Evolutionary conservation across 2,797 vertebrate genomes (phyloP), one percentile per base, ranked within the genome.

Genomic region (Sciurus carolinensis): DNA sequence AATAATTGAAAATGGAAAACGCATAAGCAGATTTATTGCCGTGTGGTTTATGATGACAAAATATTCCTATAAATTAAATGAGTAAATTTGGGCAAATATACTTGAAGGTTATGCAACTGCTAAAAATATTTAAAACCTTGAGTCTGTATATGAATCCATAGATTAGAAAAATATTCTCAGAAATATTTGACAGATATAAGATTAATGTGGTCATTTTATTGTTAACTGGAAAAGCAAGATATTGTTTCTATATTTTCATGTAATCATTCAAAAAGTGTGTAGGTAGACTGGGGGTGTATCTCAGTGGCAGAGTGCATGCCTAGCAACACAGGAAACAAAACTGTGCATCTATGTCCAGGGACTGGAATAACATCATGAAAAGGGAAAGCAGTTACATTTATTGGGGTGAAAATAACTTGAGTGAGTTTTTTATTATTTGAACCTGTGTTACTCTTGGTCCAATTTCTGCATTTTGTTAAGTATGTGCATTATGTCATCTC

Each of bases 1-100:
- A 52, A 94, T 17, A 66, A 47, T 33, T 44, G 4, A 75, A 89
- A 89, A 33, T 6, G 22, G 2, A 87, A 94, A 62, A 92, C 73
- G 17, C 7, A 36, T 88, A 75, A 87, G 5, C 67, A 57, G 24
- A 15, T 90, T 93, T 95, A 93, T 75, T 94, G 33, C 54, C 50
- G 30, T 20, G 30, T 62, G 87, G 57, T 88, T 95, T 94, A 83
- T 79, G 83, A 44, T 79, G 86, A 84, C 36, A 91, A 95, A 94
- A 82, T 81, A 91, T 79, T 30, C 83, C 79, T 77, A 9, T 69
- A 79, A 75, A 30, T 36, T 89, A 96, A 82, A 73, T 18, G 88
- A n/a, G 9, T n/a, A 87, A 72, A 87, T 33, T 36, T 93, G 91
- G 69, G 33, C 30, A 88, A 85, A 82, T 82, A 1, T 64, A 20